Base-by-base conservation (phyloP, 2,797 vertebrate genomes). In the Tapera naevia region DNA sequence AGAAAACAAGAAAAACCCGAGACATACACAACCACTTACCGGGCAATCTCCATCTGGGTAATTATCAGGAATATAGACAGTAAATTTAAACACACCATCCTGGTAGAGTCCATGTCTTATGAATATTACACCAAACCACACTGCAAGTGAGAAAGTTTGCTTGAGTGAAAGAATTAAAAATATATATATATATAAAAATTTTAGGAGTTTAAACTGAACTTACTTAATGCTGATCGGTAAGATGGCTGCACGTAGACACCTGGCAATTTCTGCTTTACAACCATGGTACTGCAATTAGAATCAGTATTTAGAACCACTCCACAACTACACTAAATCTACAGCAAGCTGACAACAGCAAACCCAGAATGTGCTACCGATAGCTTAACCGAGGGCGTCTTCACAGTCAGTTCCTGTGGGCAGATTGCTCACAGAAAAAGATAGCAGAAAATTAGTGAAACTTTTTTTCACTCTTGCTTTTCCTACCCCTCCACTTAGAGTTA, bases 71-170 rank as follows among this genome's bases (percentile, higher is more conserved):
- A 99, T 99, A 97, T 99, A 99, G 89, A 99, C 99, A 3, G 99
- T 99, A 97, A 99, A 99, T 96, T 99, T 99, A 97, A 99, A 99
- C 67, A 99, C 99, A 4, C 99, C 99, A 62, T 99, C 99, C 96
- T 99, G 99, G 97, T 99, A 99, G 57, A 99, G 98, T 84, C 99
- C 99, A 54, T 99, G 98, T 86, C 99, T 98, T 96, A 99, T 99
- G 97, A 99, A 99, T 97, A 99, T 99, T 78, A 99, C 99, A 46
- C 99, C 99, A 96, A 99, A 99, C 99, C 99, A 99, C 99, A 99
- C 99, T 99, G 96, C 17, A 91, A 89, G 80, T 17, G 14, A 93
- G 64, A 93, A 79, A 88, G 73, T 30, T 54, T 48, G 43, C 41
- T 71, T 86, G 75, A 96, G 70, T 75, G 16, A 74, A 88, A 87